phyloP scores from a whole-genome alignment of 2,113 vertebrate species.

The Tinamus guttatus region DNA sequence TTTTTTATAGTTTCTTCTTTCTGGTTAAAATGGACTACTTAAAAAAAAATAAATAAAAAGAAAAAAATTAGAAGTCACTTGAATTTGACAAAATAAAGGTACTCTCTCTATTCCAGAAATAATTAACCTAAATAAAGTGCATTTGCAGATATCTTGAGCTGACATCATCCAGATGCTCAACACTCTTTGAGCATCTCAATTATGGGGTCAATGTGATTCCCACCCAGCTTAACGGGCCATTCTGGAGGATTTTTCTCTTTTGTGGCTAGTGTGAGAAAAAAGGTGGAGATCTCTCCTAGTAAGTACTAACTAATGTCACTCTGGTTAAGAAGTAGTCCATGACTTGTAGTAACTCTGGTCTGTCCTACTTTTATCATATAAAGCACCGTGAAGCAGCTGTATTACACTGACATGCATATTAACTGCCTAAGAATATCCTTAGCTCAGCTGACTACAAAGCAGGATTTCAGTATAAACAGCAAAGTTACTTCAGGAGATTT shows the following conservation, averaged over 20 bases:
- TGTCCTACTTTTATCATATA: constrained; percentile 31
- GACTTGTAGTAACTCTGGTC: background rate
- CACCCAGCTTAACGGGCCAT: background rate
- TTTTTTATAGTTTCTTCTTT: background rate
- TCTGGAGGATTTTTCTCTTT: background rate
- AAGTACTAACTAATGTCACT: background rate
- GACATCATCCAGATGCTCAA: background rate
- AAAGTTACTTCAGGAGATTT: constrained; percentile 54
- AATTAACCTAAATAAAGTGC: background rate
- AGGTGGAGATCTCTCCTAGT: background rate
- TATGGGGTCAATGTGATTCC: background rate
- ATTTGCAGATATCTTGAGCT: background rate
- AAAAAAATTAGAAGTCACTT: background rate
- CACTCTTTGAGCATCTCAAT: background rate
- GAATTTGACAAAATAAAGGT: background rate
- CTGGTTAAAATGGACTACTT: background rate
- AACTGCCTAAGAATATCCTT: constrained; percentile 39
- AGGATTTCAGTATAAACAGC: constrained; percentile 41
- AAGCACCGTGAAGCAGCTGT: constrained; percentile 8
- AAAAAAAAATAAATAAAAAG: background rate
- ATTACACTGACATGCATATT: constrained; percentile 20
- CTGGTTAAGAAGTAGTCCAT: background rate
- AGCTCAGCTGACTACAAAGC: constrained; percentile 47
- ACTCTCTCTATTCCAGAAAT: background rate
- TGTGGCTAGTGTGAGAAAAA: background rate